phyloP scores from a whole-genome alignment of 2,888 invertebrate genomes.

The Phorcus lineatus region DNA sequence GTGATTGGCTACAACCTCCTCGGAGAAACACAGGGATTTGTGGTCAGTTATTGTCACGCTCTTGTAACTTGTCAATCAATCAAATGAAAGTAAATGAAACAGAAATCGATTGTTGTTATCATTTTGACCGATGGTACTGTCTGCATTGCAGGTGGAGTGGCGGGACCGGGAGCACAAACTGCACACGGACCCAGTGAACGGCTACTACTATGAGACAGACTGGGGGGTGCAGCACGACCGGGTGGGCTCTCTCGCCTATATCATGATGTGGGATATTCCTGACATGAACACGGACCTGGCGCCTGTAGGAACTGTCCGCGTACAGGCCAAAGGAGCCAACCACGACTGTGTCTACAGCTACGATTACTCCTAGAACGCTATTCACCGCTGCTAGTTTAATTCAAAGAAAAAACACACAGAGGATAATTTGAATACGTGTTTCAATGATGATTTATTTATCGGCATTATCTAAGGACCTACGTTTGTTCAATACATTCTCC shows the following conservation, averaged over 20 bases:
- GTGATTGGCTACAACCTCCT: constrained; percentile 61
- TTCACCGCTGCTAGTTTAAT: no score
- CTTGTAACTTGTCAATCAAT: not conserved
- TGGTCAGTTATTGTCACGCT: constrained; percentile 38
- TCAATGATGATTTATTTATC: no score
- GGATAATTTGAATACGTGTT: no score
- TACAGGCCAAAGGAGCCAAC: constrained; percentile 46
- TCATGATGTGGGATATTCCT: constrained; percentile 61
- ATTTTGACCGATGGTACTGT: not conserved
- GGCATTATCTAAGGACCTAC: no score
- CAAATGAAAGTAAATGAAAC: not conserved
- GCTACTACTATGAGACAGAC: constrained; percentile 66
- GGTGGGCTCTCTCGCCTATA: constrained; percentile 58
- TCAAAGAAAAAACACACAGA: no score
- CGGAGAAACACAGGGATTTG: constrained; percentile 55
- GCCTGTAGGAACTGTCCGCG: constrained; percentile 54
- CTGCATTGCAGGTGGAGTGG: constrained; percentile 54
- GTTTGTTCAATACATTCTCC: no score
- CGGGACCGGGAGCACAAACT: constrained; percentile 47
- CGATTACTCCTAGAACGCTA: constrained; percentile 35
- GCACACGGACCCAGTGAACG: constrained; percentile 43
- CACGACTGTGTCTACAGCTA: constrained; percentile 56
- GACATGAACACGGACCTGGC: constrained; percentile 45
- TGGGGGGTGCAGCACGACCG: constrained; percentile 58
- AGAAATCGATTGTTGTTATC: no score